These are phyloP conservation scores for Gobio occitaniae DNA, from an alignment of 2,797 vertebrate species.

Conservation along the genomic window DNA sequence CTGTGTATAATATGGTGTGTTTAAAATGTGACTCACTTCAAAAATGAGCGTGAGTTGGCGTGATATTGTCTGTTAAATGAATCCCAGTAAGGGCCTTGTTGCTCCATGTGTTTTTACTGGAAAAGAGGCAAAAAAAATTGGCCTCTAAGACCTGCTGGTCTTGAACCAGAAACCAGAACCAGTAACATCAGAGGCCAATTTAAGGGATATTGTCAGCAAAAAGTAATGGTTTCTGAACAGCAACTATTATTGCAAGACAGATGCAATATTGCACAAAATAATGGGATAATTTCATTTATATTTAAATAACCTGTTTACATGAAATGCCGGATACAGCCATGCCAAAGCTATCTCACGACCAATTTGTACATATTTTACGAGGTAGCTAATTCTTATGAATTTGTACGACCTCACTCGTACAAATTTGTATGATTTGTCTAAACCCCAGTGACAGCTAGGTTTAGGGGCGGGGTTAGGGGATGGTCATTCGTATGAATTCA, in stretches of 20 bases:
- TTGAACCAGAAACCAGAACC: neutral
- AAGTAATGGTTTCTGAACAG: neutral
- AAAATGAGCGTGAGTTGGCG: neutral
- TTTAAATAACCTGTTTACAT: neutral
- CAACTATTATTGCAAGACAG: neutral
- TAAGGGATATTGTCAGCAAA: neutral
- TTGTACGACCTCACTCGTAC: no score
- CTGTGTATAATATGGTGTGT: conserved; percentile 15
- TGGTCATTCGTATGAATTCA: no score
- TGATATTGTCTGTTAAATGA: neutral
- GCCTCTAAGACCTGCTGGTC: neutral
- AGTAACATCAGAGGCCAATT: neutral
- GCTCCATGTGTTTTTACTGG: neutral
- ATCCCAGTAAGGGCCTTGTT: neutral
- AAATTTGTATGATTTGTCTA: no score
- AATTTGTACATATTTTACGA: no score
- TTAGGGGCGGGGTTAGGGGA: no score
- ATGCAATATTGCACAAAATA: neutral
- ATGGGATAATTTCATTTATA: neutral
- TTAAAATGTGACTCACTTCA: conserved; percentile 1
- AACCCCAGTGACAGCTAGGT: no score
- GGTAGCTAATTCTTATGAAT: no score
- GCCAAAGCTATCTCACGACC: no score
- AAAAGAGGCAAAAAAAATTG: neutral
- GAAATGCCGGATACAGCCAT: neutral